Evolutionary conservation across 2,888 invertebrate genomes (phyloP).

Genomic region (Polyommatus iphigenia): DNA sequence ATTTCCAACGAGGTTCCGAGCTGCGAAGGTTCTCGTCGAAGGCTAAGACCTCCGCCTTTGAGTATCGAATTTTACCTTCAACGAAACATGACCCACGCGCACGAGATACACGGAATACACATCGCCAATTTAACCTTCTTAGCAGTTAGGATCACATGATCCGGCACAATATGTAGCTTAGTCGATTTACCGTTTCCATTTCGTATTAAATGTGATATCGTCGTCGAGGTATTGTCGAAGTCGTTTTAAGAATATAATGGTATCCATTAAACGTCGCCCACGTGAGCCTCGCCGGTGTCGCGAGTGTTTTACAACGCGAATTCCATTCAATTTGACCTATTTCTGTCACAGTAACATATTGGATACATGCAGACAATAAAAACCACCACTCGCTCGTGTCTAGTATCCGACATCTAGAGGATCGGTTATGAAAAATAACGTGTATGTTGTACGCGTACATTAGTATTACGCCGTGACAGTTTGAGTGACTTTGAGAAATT

Average conservation of each 20-base stretch:
- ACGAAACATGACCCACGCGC: neutral
- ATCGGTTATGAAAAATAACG: neutral
- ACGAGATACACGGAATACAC: neutral
- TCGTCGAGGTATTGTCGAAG: slow-evolving; percentile 28
- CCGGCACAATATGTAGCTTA: neutral
- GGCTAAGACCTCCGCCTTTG: neutral
- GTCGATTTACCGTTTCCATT: neutral
- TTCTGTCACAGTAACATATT: slow-evolving; percentile 38
- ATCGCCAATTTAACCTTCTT: neutral
- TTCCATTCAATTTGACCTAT: slow-evolving; percentile 49
- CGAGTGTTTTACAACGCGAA: slow-evolving; percentile 56
- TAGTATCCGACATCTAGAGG: neutral
- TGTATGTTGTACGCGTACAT: neutral
- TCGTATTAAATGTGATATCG: slow-evolving; percentile 30
- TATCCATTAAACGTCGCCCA: slow-evolving; percentile 47
- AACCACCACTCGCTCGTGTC: slow-evolving; percentile 20
- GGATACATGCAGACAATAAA: slow-evolving; percentile 25
- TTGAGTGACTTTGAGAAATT: slow-evolving; percentile 15
- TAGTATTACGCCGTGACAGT: slow-evolving; percentile 2
- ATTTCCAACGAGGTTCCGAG: neutral
- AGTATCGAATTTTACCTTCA: neutral
- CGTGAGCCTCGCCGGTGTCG: slow-evolving; percentile 61
- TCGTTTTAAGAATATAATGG: slow-evolving; percentile 45
- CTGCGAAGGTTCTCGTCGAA: neutral
- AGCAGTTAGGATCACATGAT: neutral